Percentiles rank a stretch among this genome's conserved stretches.
Evolutionary conservation across 2,797 vertebrate genomes (phyloP).

Genomic region (Tolypeutes matacus): DNA sequence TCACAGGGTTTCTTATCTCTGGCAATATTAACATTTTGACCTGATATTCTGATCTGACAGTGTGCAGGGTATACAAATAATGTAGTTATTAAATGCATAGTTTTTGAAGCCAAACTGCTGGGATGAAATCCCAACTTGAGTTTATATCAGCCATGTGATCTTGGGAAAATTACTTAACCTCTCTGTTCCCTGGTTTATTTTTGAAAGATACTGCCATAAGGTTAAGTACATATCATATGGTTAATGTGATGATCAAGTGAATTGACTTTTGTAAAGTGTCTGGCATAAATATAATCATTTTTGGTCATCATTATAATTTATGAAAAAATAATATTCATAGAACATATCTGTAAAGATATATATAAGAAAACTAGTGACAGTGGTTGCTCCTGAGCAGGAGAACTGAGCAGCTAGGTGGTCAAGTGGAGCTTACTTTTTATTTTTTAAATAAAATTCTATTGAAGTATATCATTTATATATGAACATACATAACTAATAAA

Average conservation of each 20-base stretch:
- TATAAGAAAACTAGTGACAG: neutral
- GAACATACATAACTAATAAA: too few relatives aligned
- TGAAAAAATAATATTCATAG: neutral
- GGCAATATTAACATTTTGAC: neutral
- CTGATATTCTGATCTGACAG: too few relatives aligned
- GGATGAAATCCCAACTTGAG: neutral
- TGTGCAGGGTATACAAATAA: neutral
- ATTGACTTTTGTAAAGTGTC: neutral
- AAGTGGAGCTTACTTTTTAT: neutral
- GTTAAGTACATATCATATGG: neutral
- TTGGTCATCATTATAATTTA: neutral
- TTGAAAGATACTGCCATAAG: neutral
- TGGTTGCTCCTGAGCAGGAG: neutral
- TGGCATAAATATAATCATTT: neutral
- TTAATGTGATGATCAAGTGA: neutral
- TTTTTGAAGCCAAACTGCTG: neutral
- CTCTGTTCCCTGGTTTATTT: neutral
- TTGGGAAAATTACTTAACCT: neutral
- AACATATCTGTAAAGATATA: neutral
- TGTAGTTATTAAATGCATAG: neutral
- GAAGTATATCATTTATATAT: too few relatives aligned
- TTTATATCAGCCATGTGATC: neutral
- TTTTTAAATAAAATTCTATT: too few relatives aligned
- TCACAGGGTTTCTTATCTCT: neutral
- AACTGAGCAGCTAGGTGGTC: neutral